Conservation (phyloP, 2,113 vertebrate genomes). For the Lophochroa leadbeateri region DNA sequence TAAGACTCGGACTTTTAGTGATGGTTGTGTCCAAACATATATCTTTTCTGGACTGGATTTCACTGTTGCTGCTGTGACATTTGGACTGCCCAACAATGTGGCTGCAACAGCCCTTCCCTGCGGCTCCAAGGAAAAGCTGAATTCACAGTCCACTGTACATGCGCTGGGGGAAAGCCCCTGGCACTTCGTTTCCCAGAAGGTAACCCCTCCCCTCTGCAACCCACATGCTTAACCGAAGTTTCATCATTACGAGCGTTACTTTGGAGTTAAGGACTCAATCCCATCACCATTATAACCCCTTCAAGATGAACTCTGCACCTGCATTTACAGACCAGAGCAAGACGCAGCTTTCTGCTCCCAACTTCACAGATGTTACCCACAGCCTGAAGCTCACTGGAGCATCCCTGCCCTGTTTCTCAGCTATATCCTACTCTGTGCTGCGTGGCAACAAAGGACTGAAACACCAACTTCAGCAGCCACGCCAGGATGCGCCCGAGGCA, state of each 20-base stretch:
- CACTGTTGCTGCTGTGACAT: background rate
- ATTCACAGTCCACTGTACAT: background rate
- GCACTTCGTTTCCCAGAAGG: background rate
- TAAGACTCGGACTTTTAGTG: background rate
- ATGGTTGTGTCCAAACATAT: background rate
- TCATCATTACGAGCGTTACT: accelerated
- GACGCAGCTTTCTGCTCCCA: background rate
- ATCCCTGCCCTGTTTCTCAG: background rate
- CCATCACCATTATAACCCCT: background rate
- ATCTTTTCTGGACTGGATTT: background rate
- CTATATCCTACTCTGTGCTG: background rate
- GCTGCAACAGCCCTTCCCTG: background rate
- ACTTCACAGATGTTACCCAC: background rate
- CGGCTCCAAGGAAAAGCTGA: background rate
- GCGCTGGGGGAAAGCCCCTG: accelerated
- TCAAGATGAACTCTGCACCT: background rate
- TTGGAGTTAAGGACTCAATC: background rate
- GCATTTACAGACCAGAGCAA: background rate
- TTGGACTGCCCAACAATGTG: background rate
- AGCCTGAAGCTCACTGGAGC: background rate
- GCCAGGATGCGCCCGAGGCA: accelerated
- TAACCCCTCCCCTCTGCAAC: background rate
- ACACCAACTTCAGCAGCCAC: background rate
- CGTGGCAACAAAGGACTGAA: background rate
- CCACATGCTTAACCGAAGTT: background rate